These are phyloP conservation scores for Punctoribates punctum DNA, from an alignment of 2,888 invertebrate genomes.

Conservation along the genomic window DNA sequence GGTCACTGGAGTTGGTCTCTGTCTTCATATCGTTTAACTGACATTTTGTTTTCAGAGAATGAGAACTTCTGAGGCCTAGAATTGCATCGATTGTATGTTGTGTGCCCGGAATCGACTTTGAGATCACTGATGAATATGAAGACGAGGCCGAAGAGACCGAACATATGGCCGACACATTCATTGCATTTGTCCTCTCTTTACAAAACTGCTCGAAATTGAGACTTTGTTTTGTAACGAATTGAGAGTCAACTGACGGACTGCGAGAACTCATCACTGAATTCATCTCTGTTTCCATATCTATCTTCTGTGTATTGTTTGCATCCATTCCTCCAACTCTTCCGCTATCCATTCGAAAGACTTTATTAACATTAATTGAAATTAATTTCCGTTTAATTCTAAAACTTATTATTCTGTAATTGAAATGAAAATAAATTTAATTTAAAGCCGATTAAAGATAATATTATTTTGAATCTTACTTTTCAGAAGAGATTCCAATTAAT, in stretches of 20 bases:
- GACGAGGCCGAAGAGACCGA: not conserved
- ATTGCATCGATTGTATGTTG: conserved; percentile 38
- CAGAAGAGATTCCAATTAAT: too few species aligned
- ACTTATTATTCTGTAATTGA: too few species aligned
- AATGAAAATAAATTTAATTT: too few species aligned
- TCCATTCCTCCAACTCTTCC: not conserved
- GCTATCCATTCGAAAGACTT: not conserved
- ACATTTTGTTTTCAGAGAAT: conserved; percentile 1
- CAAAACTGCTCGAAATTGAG: not conserved
- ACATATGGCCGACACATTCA: not conserved
- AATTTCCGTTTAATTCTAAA: too few species aligned
- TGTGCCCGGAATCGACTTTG: not conserved
- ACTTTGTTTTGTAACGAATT: conserved; percentile 6
- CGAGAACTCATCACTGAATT: not conserved
- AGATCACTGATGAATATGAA: not conserved
- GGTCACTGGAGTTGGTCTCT: not conserved
- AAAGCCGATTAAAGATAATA: too few species aligned
- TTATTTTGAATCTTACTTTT: too few species aligned
- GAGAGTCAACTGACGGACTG: not conserved
- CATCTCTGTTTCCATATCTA: too few species aligned
- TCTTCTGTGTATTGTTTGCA: too few species aligned
- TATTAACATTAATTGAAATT: not conserved
- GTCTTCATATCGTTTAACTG: not conserved
- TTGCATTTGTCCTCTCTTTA: not conserved
- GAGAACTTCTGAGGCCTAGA: conserved; percentile 28